phyloP scores from a whole-genome alignment of 2,797 vertebrate genomes.

The Pseudochirops cupreus region DNA sequence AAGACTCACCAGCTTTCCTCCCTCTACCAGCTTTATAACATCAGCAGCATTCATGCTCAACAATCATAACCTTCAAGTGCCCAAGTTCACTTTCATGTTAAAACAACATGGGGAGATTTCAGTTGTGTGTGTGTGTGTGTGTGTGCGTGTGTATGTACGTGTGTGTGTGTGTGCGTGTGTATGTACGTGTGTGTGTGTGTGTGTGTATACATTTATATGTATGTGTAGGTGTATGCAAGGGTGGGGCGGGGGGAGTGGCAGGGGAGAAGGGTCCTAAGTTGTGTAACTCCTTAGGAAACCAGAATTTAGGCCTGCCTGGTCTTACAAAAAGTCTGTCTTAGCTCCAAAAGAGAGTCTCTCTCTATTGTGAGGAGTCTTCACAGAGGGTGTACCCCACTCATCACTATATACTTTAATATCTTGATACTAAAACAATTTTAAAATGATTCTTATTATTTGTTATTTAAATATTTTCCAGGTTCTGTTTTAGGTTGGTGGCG shows the following conservation, averaged over 20 bases:
- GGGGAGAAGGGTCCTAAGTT: no score
- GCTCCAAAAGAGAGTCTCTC: no score
- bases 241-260: no score
- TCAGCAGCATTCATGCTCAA: neutral
- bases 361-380: no score
- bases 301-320: no score
- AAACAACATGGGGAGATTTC: neutral
- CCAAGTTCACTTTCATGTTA: neutral
- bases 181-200: no score
- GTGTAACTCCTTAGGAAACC: no score
- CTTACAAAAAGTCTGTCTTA: no score
- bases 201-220: no score
- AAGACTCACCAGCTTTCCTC: neutral
- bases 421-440: neutral
- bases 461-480: slow-evolving; percentile 8
- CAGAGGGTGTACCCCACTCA: no score
- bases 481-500: neutral
- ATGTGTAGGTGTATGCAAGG: no score
- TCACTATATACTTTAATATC: neutral
- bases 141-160: neutral
- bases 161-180: no score
- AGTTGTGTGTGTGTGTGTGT: neutral
- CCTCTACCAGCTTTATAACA: neutral
- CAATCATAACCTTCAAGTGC: neutral
- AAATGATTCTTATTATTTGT: neutral